Evolutionary conservation across 2,888 invertebrate genomes (phyloP), one percentile per base, ranked within the genome.

Genomic region (Macrostomum cliftonense): DNA sequence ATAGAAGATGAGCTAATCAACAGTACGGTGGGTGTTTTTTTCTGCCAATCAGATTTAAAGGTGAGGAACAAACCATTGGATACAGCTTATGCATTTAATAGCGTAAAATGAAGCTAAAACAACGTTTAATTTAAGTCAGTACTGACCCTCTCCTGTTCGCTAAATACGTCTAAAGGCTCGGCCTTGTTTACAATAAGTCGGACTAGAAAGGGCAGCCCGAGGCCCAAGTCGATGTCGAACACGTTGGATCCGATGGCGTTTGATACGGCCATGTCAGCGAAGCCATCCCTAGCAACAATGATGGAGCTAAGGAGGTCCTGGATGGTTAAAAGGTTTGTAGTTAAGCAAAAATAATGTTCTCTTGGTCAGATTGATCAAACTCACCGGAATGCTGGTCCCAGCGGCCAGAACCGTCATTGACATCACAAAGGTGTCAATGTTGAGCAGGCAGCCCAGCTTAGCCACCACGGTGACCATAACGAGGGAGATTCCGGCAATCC

Each of bases 231-330:
- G 50, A 59, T 59, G 52, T 59, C 59, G 50, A 59, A 59, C 39
- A 59, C 59, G 40, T 59, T 59, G 39, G 59, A 60, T 5, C 59
- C 59, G 21, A 59, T 58, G 17, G 59, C 59, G 42, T 59, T 59
- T 11, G 59, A 59, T 13, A 59, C 59, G 12, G 59, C 59, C 59
- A 59, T 59, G 49, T 59, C 59, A 2, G 58, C 59, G 38, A 37
- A 49, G 2, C 49, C 49, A 12, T 49, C 49, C 13, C 49, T 28
- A 20, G 49, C 49, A 2, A 49, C 49, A 14, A 49, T 49, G 21
- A 49, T 37, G 19, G 49, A 49, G 19, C 47, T 49, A 11, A 49
- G 12, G 2, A 49, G 14, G 20, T 49, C 49, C 49, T 49, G 37
- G 4, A n/a, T n/a, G n/a, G n/a, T n/a, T n/a, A n/a, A n/a, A n/a